Evolutionary conservation across 2,113 vertebrate species (phyloP).

Genomic region (Pogonocichla stellata): DNA sequence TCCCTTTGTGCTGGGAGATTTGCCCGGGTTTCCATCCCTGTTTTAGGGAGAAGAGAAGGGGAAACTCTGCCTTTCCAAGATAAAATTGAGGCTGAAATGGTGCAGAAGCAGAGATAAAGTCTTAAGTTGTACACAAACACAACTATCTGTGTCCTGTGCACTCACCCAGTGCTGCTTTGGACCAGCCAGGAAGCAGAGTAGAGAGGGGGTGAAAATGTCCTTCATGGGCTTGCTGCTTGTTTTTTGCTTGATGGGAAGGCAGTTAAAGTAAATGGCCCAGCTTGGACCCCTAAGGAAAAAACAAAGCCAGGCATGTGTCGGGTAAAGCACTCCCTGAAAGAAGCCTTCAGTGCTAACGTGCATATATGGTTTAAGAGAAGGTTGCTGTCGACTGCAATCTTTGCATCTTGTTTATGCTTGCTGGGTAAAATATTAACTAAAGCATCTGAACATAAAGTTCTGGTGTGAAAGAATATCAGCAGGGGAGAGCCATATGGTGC

Average conservation of each 20-base stretch:
- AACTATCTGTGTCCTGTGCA: neutral
- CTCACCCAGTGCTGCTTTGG: neutral
- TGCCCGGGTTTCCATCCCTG: neutral
- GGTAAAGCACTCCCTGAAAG: neutral
- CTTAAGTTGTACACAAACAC: neutral
- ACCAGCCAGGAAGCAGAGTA: neutral
- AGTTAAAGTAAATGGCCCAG: neutral
- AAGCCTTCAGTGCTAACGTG: neutral
- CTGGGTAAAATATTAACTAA: conserved; percentile 56
- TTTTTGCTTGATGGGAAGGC: neutral
- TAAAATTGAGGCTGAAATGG: neutral
- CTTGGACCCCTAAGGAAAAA: neutral
- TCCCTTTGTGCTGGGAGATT: fast-evolving
- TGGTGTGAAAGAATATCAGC: conserved; percentile 62
- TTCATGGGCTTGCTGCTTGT: neutral
- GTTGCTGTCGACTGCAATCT: conserved; percentile 54
- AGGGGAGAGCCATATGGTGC: conserved; percentile 64
- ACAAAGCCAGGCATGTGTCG: neutral
- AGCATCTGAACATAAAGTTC: conserved; percentile 37
- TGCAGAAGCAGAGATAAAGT: neutral
- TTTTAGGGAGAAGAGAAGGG: neutral
- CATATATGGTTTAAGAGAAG: conserved; percentile 14
- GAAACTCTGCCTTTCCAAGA: neutral
- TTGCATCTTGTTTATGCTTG: conserved; percentile 70
- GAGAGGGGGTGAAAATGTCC: neutral